Percentiles rank a stretch among this genome's conserved stretches.
These are phyloP conservation scores for Endomychus coccineus DNA, from an alignment of 2,888 invertebrate species.

Conservation along the genomic window DNA sequence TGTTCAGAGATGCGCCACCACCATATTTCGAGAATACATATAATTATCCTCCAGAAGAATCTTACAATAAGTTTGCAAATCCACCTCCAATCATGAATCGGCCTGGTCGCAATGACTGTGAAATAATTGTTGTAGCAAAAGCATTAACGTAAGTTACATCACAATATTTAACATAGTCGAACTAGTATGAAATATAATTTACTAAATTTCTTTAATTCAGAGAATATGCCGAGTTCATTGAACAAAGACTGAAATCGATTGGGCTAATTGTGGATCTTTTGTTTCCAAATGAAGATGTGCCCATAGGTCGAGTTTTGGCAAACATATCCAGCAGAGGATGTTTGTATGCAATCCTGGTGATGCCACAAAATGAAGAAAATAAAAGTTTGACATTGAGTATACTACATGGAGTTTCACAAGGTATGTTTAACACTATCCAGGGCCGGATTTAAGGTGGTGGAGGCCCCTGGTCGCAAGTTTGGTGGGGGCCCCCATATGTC, in stretches of 20 bases:
- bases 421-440: too few relatives aligned
- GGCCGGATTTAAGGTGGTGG: too few relatives aligned
- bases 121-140: conserved; percentile 82
- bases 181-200: too few relatives aligned
- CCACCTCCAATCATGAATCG: conserved; percentile 36
- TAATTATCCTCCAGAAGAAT: conserved; percentile 34
- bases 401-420: conserved; percentile 83
- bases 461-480: too few relatives aligned
- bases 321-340: conserved; percentile 85
- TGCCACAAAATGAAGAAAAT: conserved; percentile 77
- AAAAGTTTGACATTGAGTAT: conserved; percentile 84
- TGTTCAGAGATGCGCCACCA: conserved; percentile 21
- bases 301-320: conserved; percentile 69
- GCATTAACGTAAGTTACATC: conserved; percentile 62
- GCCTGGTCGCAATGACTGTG: conserved; percentile 75
- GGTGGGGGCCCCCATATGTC: too few relatives aligned
- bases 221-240: conserved; percentile 84
- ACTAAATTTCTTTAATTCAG: conserved; percentile 39
- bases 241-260: conserved; percentile 67
- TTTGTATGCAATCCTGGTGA: conserved; percentile 80
- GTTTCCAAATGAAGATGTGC: conserved; percentile 87
- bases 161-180: neutral
- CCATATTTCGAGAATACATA: too few relatives aligned
- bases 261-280: conserved; percentile 78
- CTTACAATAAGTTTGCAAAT: conserved; percentile 40